A percentile compares a stretch with the other conserved stretches of the same genome.
These are phyloP conservation scores for Ptilonorhynchus violaceus DNA, from an alignment of 2,113 vertebrate species.

Conservation along the genomic window DNA sequence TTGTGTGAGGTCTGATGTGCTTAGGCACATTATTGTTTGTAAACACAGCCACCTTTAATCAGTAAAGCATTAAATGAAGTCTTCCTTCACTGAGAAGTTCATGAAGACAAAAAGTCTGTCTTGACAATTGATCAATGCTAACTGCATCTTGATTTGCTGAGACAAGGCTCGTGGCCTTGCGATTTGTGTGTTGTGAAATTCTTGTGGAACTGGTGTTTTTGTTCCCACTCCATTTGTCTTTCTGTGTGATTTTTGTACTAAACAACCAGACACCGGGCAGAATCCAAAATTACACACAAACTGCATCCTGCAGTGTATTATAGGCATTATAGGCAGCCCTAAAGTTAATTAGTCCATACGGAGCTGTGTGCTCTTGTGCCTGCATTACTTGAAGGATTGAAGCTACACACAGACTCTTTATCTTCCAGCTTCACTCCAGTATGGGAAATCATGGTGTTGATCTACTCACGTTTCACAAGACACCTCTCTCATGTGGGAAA, in stretches of 20 bases:
- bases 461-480: not conserved
- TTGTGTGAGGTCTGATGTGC: not conserved
- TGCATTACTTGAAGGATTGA: not conserved
- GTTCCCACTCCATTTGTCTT: not conserved
- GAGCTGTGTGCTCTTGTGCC: not conserved
- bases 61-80: not conserved
- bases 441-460: not conserved
- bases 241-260: not conserved
- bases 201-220: not conserved
- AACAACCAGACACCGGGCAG: not conserved
- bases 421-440: not conserved
- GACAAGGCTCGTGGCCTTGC: fast-evolving
- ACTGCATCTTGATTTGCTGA: not conserved
- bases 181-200: not conserved
- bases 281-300: not conserved
- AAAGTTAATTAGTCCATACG: not conserved
- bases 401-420: not conserved
- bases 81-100: not conserved
- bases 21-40: not conserved
- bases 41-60: not conserved
- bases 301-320: not conserved
- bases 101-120: not conserved
- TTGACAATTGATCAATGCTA: not conserved
- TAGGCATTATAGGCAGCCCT: not conserved
- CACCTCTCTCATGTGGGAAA: not conserved